Conservation (phyloP, 2,888 invertebrate species). For the Siphonodentalium dalli region DNA sequence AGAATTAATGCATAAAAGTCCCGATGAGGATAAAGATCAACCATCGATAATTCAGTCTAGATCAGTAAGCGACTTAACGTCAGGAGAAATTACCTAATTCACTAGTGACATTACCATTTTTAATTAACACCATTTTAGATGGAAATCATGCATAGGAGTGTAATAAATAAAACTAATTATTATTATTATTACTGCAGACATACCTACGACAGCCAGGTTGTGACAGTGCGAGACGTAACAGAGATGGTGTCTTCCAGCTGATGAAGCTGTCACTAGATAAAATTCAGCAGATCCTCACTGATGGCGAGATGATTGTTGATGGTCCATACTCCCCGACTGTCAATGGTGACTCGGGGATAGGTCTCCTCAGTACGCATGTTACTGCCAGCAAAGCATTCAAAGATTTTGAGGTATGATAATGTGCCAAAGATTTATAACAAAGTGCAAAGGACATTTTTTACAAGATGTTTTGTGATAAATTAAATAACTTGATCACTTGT, state of each 20-base stretch:
- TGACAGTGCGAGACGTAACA: constrained; percentile 88
- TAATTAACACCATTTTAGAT: no score
- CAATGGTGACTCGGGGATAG: constrained; percentile 62
- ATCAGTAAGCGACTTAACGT: no score
- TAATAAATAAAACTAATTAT: background rate
- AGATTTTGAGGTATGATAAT: constrained; percentile 76
- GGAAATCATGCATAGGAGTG: no score
- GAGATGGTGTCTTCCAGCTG: constrained; percentile 93
- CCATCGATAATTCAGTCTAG: no score
- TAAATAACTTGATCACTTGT: no score
- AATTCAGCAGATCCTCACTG: constrained; percentile 95
- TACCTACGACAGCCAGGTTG: constrained; percentile 94
- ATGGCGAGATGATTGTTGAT: constrained; percentile 72
- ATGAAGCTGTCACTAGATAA: constrained; percentile 97
- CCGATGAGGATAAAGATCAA: no score
- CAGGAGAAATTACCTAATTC: no score
- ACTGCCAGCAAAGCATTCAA: constrained; percentile 81
- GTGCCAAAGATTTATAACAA: no score
- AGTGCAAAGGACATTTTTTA: no score
- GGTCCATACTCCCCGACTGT: constrained; percentile 50
- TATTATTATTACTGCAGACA: constrained; percentile 70
- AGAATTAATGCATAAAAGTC: no score
- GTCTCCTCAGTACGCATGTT: constrained; percentile 63
- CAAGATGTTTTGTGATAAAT: no score
- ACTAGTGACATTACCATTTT: no score